Conservation (phyloP, 1,140 invertebrate genomes). For the Papilio xuthus region DNA sequence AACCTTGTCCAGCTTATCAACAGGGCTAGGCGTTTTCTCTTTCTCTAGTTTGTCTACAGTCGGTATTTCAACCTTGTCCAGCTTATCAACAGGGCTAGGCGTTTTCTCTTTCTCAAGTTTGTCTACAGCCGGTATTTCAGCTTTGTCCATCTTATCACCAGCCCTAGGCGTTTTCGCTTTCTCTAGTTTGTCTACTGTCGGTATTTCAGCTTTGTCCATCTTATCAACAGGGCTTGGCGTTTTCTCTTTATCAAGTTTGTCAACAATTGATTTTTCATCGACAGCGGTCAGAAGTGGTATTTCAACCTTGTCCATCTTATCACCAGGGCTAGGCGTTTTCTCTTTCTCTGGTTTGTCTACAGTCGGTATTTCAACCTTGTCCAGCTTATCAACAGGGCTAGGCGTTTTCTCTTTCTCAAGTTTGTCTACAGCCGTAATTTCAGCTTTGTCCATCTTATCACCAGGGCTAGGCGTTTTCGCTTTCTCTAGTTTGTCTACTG, state of each 20-base stretch:
- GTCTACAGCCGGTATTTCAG: background rate
- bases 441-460: background rate
- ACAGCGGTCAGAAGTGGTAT: background rate
- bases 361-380: background rate
- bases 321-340: too few relatives aligned
- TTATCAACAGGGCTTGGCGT: conserved; percentile 34
- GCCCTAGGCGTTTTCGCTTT: too few relatives aligned
- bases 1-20: conserved; percentile 8
- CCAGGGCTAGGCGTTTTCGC: too few relatives aligned
- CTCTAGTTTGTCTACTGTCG: too few relatives aligned
- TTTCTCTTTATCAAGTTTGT: conserved; percentile 31
- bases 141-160: background rate
- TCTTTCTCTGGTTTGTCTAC: background rate
- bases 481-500: background rate
- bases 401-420: too few relatives aligned
- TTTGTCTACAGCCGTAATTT: too few relatives aligned
- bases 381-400: too few relatives aligned
- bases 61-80: too few relatives aligned
- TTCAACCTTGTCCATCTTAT: too few relatives aligned
- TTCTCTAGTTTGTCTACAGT: background rate
- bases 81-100: too few relatives aligned
- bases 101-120: background rate
- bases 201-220: background rate
- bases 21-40: conserved; percentile 37
- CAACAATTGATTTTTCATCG: background rate